Conservation (phyloP, 1,140 invertebrate species). For the Pinna nobilis region DNA sequence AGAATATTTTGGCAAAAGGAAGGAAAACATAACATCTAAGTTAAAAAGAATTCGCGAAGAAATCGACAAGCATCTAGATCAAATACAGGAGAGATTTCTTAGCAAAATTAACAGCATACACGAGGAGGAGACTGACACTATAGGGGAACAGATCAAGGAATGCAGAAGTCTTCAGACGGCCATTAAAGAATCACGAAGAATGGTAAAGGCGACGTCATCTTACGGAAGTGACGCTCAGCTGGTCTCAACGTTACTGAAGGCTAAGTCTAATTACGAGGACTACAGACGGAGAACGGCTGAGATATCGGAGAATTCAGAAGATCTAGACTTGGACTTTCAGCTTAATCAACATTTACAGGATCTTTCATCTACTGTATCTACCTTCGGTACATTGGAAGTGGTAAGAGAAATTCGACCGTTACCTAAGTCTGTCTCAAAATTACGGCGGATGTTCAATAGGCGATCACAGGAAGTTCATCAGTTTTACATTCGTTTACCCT, state of each 20-base stretch:
- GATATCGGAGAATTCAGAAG: constrained; percentile 12
- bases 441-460: constrained; percentile 13
- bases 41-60: constrained; percentile 9
- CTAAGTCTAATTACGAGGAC: constrained; percentile 8
- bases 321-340: constrained; percentile 17
- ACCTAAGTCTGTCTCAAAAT: constrained; percentile 12
- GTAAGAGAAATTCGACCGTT: constrained; percentile 6
- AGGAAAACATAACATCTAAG: constrained; percentile 21
- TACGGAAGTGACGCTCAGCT: constrained; percentile 16
- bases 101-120: constrained; percentile 19
- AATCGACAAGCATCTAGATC: constrained; percentile 21
- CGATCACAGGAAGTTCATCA: constrained; percentile 8
- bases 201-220: constrained; percentile 20
- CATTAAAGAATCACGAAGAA: constrained; percentile 29
- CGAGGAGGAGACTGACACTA: constrained; percentile 22
- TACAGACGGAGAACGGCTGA: constrained; percentile 28
- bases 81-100: constrained; percentile 26
- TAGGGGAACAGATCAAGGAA: constrained; percentile 18
- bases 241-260: constrained; percentile 14
- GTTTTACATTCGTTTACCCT: constrained; percentile 14
- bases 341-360: constrained; percentile 12
- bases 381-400: constrained; percentile 22
- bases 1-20: constrained; percentile 15
- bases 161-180: constrained; percentile 10
- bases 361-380: constrained; percentile 4